Base-by-base conservation (phyloP, 2,113 vertebrate genomes). In the Sebastes schlegelii region DNA sequence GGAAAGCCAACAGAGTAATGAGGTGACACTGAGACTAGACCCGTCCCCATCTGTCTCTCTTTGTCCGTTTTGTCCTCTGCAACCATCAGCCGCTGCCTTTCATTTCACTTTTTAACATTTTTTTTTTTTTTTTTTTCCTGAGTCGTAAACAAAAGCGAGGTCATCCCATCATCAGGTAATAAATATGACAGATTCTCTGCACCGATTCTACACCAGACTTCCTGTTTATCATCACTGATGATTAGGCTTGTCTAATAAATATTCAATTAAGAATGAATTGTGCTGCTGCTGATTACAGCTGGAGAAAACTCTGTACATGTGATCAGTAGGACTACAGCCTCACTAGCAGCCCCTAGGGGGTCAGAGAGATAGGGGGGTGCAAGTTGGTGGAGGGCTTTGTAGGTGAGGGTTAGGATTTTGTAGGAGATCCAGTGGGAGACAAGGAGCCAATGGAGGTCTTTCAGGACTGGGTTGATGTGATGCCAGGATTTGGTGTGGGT, bases 1-100 rank as follows among this genome's bases (percentile, higher is more conserved):
- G 34, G 34, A 34, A 68, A 77, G 42, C 52, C 75, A 68, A 58
- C 64, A 58, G 42, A 23, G 63, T 77, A 68, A 77, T 67, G 75
- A 77, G 51, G 52, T 34, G 64, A 64, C 73, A 43, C 74, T 43
- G 74, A 78, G 65, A 66, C 63, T 6, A 23, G 3, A 48, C 14
- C 52, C 21, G 2, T 34, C 23, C 10, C 68, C 63, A 77, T 68
- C 75, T 55, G 52, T 67, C 63, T 77, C 75, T 67, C 58, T 76
- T 76, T 76, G 70, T 63, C 63, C 63, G 48, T 21, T 51, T 49
- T 54, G 70, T 58, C 75, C 64, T 57, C 21, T 67, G 54, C 76
- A 79, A 48, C 63, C 62, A 54, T 73, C 40, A 17, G 21, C 74
- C 52, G 2, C 23, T 23, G 62, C 69, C 67, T 66, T 43, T 66